A percentile compares a stretch with the other conserved stretches of the same genome.
Conservation (phyloP, 1,140 invertebrate genomes). For the Magallana ariakensis region DNA sequence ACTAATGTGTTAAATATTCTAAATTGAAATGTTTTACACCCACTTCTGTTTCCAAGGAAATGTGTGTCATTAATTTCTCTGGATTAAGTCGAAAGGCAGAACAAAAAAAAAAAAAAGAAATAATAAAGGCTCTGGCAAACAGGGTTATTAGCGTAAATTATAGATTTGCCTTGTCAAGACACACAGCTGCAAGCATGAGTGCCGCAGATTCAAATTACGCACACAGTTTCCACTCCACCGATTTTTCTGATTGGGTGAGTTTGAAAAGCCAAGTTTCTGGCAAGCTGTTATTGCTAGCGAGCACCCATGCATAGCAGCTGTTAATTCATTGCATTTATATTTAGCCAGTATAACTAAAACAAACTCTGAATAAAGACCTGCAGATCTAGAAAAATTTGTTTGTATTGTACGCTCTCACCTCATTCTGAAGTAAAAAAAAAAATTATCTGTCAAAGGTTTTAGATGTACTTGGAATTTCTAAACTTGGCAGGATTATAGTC, state of each 20-base stretch:
- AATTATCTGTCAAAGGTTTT: neutral
- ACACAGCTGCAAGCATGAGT: slow-evolving; percentile 37
- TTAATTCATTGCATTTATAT: slow-evolving; percentile 39
- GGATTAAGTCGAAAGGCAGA: slow-evolving; percentile 3
- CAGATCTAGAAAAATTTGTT: slow-evolving; percentile 31
- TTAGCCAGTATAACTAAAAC: slow-evolving; percentile 33
- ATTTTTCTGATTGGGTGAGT: slow-evolving; percentile 38
- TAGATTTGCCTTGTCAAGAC: slow-evolving; percentile 36
- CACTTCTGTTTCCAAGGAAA: neutral
- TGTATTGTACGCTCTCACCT: slow-evolving; percentile 33
- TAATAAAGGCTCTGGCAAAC: slow-evolving; percentile 23
- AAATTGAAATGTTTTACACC: no score
- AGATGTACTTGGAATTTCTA: slow-evolving; percentile 26
- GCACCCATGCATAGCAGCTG: slow-evolving; percentile 33
- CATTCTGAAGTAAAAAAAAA: slow-evolving; percentile 7
- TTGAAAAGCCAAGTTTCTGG: slow-evolving; percentile 37
- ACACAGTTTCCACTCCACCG: slow-evolving; percentile 34
- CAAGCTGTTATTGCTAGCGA: slow-evolving; percentile 30
- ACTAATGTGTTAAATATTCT: no score
- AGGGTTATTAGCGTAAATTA: slow-evolving; percentile 34
- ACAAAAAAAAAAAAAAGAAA: neutral
- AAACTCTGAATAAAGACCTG: slow-evolving; percentile 34
- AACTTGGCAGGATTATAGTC: slow-evolving; percentile 14
- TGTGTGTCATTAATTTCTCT: slow-evolving; percentile 24
- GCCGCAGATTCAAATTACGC: slow-evolving; percentile 34